phyloP scores from a whole-genome alignment of 2,888 invertebrate genomes.

The Eupithecia dodoneata region DNA sequence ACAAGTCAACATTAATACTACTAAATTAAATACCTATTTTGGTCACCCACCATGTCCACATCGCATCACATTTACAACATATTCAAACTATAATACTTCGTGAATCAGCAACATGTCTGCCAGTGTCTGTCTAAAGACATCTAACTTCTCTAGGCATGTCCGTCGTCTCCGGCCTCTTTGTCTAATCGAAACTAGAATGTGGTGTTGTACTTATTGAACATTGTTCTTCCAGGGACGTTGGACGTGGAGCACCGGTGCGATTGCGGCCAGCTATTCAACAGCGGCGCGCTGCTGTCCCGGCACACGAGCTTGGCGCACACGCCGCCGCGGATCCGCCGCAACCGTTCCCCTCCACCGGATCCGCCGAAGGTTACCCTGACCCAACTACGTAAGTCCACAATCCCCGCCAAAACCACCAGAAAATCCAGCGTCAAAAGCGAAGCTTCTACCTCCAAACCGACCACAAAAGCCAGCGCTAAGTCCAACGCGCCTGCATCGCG shows the following conservation, averaged over 20 bases:
- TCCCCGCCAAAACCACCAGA: slow-evolving; percentile 42
- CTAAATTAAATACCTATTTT: neutral
- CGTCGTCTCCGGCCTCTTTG: neutral
- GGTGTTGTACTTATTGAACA: neutral
- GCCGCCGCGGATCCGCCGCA: slow-evolving; percentile 76
- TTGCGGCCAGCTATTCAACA: slow-evolving; percentile 77
- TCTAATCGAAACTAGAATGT: neutral
- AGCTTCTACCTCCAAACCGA: slow-evolving; percentile 41
- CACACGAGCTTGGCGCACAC: slow-evolving; percentile 80
- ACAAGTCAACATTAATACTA: too few relatives aligned
- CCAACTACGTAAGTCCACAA: slow-evolving; percentile 51
- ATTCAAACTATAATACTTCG: neutral
- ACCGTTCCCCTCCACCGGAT: slow-evolving; percentile 61
- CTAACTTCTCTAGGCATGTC: neutral
- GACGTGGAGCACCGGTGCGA: slow-evolving; percentile 79
- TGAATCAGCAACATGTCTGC: neutral
- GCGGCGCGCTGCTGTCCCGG: slow-evolving; percentile 71
- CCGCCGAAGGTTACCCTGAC: slow-evolving; percentile 28
- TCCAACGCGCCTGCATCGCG: slow-evolving; percentile 40
- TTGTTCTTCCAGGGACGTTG: slow-evolving; percentile 55
- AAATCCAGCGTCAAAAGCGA: slow-evolving; percentile 54
- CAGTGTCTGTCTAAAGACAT: neutral
- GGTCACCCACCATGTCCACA: neutral
- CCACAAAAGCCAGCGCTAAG: slow-evolving; percentile 33
- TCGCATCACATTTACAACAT: neutral